Evolutionary conservation across 2,797 vertebrate genomes (phyloP).

Genomic region (Rachycentron canadum): DNA sequence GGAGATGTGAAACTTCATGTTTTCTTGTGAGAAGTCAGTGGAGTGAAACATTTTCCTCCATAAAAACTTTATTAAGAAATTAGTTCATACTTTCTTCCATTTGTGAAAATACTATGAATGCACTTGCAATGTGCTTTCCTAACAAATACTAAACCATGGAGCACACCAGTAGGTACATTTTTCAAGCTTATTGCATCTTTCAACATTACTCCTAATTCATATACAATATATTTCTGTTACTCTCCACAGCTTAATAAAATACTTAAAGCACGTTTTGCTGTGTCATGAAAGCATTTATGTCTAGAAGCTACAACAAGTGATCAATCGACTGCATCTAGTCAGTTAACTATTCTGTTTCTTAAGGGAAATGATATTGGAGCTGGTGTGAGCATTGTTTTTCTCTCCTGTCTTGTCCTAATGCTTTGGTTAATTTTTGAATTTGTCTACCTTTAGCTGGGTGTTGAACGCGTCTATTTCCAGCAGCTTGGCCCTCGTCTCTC

Average conservation of each 20-base stretch:
- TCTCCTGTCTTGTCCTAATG: neutral
- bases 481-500: slow-evolving; percentile 94
- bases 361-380: neutral
- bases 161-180: no score
- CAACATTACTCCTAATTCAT: neutral
- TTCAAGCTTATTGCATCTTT: neutral
- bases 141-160: no score
- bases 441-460: slow-evolving; percentile 94
- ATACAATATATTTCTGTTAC: neutral
- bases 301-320: neutral
- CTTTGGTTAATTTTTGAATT: neutral
- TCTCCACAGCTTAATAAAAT: neutral
- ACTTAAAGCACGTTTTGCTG: neutral
- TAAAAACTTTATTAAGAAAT: neutral
- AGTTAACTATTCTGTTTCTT: neutral
- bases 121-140: neutral
- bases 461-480: slow-evolving; percentile 98
- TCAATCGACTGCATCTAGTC: no score
- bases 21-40: no score
- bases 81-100: neutral
- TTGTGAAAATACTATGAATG: neutral
- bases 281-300: neutral
- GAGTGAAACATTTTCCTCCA: neutral
- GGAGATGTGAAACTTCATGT: no score
- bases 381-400: neutral